phyloP scores from a whole-genome alignment of 2,113 vertebrate genomes.

The Columba livia region DNA sequence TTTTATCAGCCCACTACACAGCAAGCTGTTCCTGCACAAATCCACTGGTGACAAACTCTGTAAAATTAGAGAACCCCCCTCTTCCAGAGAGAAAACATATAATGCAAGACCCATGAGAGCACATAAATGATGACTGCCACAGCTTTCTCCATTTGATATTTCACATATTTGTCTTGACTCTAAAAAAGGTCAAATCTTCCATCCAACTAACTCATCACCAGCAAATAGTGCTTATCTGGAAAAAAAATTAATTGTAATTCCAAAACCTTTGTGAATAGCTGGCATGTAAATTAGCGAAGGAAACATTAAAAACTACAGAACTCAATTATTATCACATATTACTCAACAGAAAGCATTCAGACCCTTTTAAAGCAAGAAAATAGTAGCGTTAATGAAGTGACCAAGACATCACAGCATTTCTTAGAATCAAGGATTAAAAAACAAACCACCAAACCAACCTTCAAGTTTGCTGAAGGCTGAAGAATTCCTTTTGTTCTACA shows the following conservation, averaged over 20 bases:
- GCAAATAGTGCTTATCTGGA: not conserved
- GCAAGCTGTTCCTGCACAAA: not conserved
- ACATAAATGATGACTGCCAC: not conserved
- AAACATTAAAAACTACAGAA: not conserved
- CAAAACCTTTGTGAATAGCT: not conserved
- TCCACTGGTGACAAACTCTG: not conserved
- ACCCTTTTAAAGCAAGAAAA: not conserved
- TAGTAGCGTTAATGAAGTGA: not conserved
- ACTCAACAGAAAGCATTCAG: not conserved
- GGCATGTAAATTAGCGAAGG: not conserved
- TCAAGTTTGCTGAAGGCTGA: not conserved
- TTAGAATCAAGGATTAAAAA: not conserved
- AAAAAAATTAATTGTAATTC: not conserved
- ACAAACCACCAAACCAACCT: no score
- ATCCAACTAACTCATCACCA: not conserved
- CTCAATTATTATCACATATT: not conserved
- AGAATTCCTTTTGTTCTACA: not conserved
- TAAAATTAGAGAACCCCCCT: not conserved
- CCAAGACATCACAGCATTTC: not conserved
- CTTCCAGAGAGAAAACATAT: not conserved
- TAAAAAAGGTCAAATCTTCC: not conserved
- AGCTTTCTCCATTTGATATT: not conserved
- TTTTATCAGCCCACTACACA: not conserved
- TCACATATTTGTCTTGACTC: not conserved
- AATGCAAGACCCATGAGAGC: not conserved